Conservation (phyloP, 2,113 vertebrate genomes). For the Octodon degus region DNA sequence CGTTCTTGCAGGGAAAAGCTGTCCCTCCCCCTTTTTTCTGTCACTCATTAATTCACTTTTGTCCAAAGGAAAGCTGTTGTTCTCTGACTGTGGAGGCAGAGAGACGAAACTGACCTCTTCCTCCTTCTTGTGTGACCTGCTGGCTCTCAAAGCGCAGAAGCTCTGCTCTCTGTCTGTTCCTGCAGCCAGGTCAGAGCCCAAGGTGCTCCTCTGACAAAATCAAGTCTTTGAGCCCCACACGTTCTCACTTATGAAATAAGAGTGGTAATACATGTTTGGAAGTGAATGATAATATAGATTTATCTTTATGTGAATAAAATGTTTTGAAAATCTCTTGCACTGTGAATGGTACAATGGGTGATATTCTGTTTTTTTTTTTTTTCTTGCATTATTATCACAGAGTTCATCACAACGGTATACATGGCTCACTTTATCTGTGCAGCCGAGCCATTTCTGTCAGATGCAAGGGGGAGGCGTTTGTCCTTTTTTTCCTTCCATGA, state of each 20-base stretch:
- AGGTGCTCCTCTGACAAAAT: background rate
- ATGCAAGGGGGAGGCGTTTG: background rate
- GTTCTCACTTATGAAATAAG: background rate
- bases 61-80: background rate
- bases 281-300: background rate
- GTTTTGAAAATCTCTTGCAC: background rate
- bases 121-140: background rate
- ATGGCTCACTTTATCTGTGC: accelerated
- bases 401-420: background rate
- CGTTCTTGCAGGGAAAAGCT: background rate
- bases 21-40: background rate
- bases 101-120: background rate
- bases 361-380: background rate
- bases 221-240: background rate
- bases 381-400: background rate
- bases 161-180: background rate
- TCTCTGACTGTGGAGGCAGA: background rate
- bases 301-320: background rate
- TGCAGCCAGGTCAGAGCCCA: background rate
- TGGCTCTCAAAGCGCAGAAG: background rate
- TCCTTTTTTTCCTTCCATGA: background rate
- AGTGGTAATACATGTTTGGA: background rate
- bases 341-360: background rate
- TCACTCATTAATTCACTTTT: background rate
- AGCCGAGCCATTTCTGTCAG: background rate